phyloP scores from a whole-genome alignment of 37 sponge, comb jelly and placozoan species.

The Spongilla lacustris region DNA sequence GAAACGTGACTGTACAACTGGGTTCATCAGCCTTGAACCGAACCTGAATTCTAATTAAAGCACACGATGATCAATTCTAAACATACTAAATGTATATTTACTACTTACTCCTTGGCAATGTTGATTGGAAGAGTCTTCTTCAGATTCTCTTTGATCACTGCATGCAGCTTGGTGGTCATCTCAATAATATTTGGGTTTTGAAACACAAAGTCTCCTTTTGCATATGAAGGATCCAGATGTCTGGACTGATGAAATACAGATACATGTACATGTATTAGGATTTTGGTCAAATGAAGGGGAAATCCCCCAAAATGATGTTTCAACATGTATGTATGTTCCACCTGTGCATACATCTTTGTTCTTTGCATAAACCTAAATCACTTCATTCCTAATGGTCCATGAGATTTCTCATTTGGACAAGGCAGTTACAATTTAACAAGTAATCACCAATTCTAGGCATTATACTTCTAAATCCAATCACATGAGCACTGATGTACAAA shows the following conservation, averaged over 20 bases:
- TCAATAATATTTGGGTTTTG: conserved; percentile 68
- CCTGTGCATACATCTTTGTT: too few species aligned
- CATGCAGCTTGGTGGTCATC: conserved; percentile 73
- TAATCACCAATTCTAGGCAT: too few species aligned
- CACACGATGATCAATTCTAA: background rate
- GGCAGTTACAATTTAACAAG: too few species aligned
- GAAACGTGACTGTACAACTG: conserved; percentile 37
- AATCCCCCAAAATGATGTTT: too few species aligned
- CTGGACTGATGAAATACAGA: conserved; percentile 26
- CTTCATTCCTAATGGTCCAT: too few species aligned
- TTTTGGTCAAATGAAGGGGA: too few species aligned
- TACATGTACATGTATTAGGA: too few species aligned
- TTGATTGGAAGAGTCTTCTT: conserved; percentile 32
- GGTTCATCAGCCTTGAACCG: conserved; percentile 39
- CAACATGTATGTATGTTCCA: too few species aligned
- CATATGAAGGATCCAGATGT: conserved; percentile 26
- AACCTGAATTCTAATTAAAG: conserved; percentile 29
- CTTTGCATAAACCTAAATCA: too few species aligned
- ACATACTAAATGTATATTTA: background rate
- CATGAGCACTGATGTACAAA: too few species aligned
- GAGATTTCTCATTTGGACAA: too few species aligned
- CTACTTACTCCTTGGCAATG: conserved; percentile 42
- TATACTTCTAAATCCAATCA: too few species aligned
- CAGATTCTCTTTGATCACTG: conserved; percentile 54
- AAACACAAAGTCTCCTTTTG: conserved; percentile 85